phyloP scores from a whole-genome alignment of 2,797 vertebrate species.

The Cetoscarus ocellatus region DNA sequence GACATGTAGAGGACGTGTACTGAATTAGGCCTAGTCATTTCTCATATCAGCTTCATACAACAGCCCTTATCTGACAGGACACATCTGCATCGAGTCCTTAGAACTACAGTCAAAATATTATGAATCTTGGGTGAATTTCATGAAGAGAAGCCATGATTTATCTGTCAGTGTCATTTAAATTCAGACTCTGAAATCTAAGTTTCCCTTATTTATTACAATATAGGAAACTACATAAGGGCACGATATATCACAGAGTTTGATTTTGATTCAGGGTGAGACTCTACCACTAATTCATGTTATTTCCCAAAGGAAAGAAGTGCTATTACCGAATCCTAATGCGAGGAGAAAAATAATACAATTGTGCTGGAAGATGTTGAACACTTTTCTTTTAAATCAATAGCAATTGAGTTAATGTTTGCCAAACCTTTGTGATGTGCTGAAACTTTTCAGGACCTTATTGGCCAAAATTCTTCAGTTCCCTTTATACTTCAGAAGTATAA shows the following conservation, averaged over 20 bases:
- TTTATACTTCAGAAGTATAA: too few species aligned
- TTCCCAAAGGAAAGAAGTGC: not conserved
- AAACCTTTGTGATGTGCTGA: conserved; percentile 2
- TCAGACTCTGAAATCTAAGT: not conserved
- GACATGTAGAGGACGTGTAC: conserved; percentile 30
- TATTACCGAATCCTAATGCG: conserved; percentile 12
- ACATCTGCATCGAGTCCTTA: not conserved
- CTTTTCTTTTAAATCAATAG: conserved; percentile 1
- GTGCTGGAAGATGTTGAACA: not conserved
- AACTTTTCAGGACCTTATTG: too few species aligned
- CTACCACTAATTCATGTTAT: not conserved
- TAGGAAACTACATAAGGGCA: not conserved
- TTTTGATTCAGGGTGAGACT: not conserved
- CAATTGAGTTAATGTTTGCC: not conserved
- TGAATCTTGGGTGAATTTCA: not conserved
- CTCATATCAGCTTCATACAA: not conserved
- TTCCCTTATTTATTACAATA: not conserved
- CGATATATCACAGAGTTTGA: not conserved
- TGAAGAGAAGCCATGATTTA: not conserved
- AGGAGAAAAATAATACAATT: conserved; percentile 1
- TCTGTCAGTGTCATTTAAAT: not conserved
- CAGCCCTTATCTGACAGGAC: not conserved
- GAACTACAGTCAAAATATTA: not conserved
- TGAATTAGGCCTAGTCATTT: conserved; percentile 9
- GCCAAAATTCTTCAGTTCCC: too few species aligned